These are phyloP conservation scores for Canis aureus DNA, from an alignment of 2,113 vertebrate genomes.

Conservation along the genomic window DNA sequence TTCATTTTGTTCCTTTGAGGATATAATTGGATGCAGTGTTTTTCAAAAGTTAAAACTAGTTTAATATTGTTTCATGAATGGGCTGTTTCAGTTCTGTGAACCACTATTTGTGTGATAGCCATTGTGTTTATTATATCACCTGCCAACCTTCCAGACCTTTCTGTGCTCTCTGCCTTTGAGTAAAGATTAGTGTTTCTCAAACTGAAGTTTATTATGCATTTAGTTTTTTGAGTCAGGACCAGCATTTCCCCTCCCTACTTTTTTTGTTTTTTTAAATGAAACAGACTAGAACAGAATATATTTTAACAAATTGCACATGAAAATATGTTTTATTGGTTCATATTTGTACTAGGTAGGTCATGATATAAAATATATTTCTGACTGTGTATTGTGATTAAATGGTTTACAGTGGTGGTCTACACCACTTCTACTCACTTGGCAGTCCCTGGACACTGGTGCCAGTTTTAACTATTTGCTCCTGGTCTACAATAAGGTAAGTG, in stretches of 20 bases:
- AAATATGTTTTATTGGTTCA: conserved; percentile 1
- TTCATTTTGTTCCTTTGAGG: conserved; percentile 37
- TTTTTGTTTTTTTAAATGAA: conserved; percentile 50
- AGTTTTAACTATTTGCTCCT: neutral
- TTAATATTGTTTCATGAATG: neutral
- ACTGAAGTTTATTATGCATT: neutral
- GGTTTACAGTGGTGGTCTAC: neutral
- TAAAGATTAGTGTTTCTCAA: neutral
- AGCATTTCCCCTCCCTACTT: neutral
- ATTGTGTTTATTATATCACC: neutral
- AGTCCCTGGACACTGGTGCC: neutral
- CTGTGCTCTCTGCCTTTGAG: neutral
- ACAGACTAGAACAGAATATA: neutral
- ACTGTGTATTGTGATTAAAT: neutral
- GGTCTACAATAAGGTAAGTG: neutral
- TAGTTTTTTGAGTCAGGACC: neutral
- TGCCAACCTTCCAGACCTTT: neutral
- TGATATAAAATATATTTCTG: neutral
- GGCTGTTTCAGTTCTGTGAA: neutral
- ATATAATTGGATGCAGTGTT: neutral
- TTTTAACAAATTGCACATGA: neutral
- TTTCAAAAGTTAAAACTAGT: conserved; percentile 4
- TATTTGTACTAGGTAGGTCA: neutral
- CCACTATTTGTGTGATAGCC: neutral
- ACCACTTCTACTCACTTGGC: neutral